Percentiles rank a stretch among this genome's conserved stretches.
phyloP scores from a whole-genome alignment of 1,140 invertebrate genomes.

The Colletes latitarsis region DNA sequence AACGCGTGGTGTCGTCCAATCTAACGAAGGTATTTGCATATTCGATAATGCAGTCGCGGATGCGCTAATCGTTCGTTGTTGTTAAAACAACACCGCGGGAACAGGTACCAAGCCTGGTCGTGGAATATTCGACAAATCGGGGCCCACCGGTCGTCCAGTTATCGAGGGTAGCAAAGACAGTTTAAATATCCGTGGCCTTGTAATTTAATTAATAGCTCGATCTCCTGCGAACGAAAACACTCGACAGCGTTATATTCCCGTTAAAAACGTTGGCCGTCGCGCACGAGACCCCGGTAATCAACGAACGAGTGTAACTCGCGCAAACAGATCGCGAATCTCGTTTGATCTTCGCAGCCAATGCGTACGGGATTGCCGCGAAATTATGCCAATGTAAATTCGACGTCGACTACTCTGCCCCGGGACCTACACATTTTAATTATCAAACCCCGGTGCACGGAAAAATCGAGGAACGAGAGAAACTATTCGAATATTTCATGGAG shows the following conservation, averaged over 20 bases:
- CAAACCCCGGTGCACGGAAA: too few species aligned
- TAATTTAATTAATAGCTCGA: background rate
- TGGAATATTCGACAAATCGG: too few species aligned
- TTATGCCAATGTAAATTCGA: conserved; percentile 4
- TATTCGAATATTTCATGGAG: too few species aligned
- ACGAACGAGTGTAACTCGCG: background rate
- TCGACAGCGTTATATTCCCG: too few species aligned
- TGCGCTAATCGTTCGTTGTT: background rate
- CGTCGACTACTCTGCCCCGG: background rate
- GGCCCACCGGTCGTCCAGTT: too few species aligned
- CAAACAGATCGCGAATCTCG: background rate
- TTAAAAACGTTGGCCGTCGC: background rate
- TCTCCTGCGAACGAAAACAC: background rate
- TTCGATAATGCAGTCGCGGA: background rate
- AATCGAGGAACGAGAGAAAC: too few species aligned
- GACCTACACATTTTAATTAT: background rate
- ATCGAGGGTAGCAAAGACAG: too few species aligned
- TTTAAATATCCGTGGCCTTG: too few species aligned
- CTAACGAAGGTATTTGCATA: background rate
- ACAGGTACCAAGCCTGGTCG: background rate
- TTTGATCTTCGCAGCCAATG: conserved; percentile 19
- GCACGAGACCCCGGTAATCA: background rate
- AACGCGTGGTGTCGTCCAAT: background rate
- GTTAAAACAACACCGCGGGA: background rate
- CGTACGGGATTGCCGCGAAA: background rate